phyloP scores from a whole-genome alignment of 2,113 vertebrate genomes.

The Pelobates fuscus region DNA sequence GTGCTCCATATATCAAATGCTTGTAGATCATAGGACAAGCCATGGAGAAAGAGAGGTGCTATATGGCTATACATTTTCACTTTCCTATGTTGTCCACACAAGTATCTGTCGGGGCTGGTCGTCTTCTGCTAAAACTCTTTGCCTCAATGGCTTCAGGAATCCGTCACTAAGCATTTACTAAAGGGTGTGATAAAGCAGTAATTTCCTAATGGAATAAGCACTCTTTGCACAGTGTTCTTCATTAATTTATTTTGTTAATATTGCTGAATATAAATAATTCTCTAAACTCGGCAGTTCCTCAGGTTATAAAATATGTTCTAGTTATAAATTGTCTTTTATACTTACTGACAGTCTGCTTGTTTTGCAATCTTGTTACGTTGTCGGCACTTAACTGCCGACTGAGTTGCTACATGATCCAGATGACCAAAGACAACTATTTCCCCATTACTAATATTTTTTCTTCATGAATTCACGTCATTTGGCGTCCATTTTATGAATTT shows the following conservation, averaged over 20 bases:
- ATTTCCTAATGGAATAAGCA: conserved; percentile 43
- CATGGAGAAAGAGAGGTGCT: no score
- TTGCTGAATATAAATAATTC: conserved; percentile 45
- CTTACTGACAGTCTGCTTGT: conserved; percentile 41
- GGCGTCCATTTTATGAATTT: neutral
- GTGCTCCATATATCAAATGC: no score
- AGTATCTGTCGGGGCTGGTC: no score
- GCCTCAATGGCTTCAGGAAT: conserved; percentile 20
- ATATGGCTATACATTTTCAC: no score
- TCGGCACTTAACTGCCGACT: conserved; percentile 20
- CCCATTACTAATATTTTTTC: conserved; percentile 12
- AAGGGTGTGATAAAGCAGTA: conserved; percentile 32
- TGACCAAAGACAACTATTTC: conserved; percentile 25
- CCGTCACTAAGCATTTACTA: conserved; percentile 29
- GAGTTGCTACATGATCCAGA: conserved; percentile 25
- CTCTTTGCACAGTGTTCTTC: conserved; percentile 24
- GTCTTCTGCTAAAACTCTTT: conserved; percentile 7
- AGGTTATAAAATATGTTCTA: conserved; percentile 25
- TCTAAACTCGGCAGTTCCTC: conserved; percentile 39
- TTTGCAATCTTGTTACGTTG: conserved; percentile 23
- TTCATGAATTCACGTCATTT: neutral
- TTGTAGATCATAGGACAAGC: no score
- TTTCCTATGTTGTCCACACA: no score
- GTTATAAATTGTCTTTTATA: conserved; percentile 38
- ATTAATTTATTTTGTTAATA: conserved; percentile 44